These are phyloP conservation scores for Parnassius apollo DNA, from an alignment of 2,888 invertebrate genomes.

Conservation along the genomic window DNA sequence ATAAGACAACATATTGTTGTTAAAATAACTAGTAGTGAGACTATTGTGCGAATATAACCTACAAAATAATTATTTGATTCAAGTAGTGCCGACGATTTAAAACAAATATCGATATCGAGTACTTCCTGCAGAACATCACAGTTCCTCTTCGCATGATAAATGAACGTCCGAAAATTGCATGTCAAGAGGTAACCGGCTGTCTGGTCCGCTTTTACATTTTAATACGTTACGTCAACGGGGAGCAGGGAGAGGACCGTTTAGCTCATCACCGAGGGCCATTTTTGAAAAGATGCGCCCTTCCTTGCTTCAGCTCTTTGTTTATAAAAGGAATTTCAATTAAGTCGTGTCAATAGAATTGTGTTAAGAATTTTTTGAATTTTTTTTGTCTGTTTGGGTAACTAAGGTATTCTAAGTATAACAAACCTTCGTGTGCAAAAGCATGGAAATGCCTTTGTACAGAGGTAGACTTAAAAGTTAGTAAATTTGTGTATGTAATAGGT, in stretches of 20 bases:
- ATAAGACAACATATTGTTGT: too few species aligned
- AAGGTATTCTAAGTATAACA: too few species aligned
- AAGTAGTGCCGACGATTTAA: background rate
- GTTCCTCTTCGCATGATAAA: conserved; percentile 62
- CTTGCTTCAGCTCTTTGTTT: conserved; percentile 17
- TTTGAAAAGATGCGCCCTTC: conserved; percentile 15
- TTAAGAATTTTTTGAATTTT: background rate
- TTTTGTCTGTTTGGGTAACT: background rate
- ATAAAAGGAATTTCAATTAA: conserved; percentile 25
- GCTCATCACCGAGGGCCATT: conserved; percentile 54
- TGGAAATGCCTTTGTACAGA: too few species aligned
- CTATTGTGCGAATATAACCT: too few species aligned
- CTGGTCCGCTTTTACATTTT: conserved; percentile 66
- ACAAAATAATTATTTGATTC: too few species aligned
- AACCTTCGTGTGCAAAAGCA: too few species aligned
- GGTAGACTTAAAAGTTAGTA: too few species aligned
- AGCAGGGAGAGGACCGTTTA: conserved; percentile 51
- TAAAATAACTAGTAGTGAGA: too few species aligned
- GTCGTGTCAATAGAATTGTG: conserved; percentile 7
- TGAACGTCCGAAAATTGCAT: conserved; percentile 76
- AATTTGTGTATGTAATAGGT: too few species aligned
- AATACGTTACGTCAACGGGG: conserved; percentile 62
- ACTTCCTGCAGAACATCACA: conserved; percentile 33
- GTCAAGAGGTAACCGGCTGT: conserved; percentile 73
- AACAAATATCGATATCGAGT: conserved; percentile 37